Evolutionary conservation across 2,888 invertebrate genomes (phyloP).

Genomic region (Scaptomyza reducta): DNA sequence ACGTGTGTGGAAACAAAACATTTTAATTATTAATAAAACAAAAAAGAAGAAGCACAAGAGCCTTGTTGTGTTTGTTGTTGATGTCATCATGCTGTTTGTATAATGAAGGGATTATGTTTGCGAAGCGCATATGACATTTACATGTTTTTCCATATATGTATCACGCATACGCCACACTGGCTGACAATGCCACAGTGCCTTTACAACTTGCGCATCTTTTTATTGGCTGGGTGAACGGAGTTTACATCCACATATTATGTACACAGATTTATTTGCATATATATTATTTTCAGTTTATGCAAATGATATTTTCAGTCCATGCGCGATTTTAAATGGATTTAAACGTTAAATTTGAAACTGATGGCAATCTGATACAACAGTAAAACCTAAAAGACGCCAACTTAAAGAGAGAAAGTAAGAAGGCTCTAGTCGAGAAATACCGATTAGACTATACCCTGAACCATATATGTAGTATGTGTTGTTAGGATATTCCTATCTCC

Average conservation of each 20-base stretch:
- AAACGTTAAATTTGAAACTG: constrained; percentile 14
- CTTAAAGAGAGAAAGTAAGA: too few species aligned
- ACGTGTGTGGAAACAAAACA: constrained; percentile 55
- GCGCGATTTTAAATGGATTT: constrained; percentile 17
- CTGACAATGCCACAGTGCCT: constrained; percentile 39
- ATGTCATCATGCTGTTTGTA: constrained; percentile 39
- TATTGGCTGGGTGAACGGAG: constrained; percentile 25
- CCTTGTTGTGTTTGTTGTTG: constrained; percentile 18
- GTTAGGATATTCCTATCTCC: too few species aligned
- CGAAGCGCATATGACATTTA: constrained; percentile 37
- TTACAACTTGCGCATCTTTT: constrained; percentile 21
- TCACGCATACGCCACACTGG: constrained; percentile 61
- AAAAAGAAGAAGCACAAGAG: neutral
- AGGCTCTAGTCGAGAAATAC: too few species aligned
- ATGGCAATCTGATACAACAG: constrained; percentile 4
- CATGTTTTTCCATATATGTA: constrained; percentile 49
- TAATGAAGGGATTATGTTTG: constrained; percentile 14
- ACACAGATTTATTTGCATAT: neutral
- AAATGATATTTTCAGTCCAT: constrained; percentile 29
- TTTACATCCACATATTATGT: constrained; percentile 5
- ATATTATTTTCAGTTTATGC: constrained; percentile 21
- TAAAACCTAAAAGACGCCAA: neutral
- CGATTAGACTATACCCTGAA: too few species aligned
- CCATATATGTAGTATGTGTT: too few species aligned
- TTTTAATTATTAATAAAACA: constrained; percentile 39